Evolutionary conservation across 2,113 vertebrate species (phyloP).

Genomic region (Eolophus roseicapilla): DNA sequence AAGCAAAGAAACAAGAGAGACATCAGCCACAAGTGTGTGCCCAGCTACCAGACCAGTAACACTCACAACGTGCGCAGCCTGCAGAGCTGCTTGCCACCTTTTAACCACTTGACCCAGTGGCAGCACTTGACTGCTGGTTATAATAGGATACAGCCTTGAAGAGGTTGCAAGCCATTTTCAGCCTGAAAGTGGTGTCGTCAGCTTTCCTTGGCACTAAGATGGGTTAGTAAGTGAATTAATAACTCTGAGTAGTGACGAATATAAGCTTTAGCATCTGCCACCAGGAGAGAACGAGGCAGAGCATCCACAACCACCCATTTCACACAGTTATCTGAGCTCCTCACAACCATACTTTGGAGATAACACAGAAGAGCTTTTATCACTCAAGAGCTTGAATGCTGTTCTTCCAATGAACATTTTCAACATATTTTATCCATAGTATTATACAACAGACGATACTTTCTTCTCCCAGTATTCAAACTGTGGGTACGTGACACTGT

Average conservation of each 20-base stretch:
- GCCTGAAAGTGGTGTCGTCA: background rate
- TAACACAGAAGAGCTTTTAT: background rate
- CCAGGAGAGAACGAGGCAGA: background rate
- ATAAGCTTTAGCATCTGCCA: background rate
- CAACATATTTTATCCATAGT: background rate
- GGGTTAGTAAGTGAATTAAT: background rate
- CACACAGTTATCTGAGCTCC: background rate
- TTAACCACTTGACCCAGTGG: background rate
- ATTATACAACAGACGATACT: background rate
- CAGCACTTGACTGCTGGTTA: background rate
- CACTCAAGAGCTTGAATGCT: background rate
- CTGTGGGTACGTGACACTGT: background rate
- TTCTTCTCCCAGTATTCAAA: background rate
- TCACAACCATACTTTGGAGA: background rate
- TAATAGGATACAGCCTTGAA: background rate
- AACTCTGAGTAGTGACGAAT: background rate
- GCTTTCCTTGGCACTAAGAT: background rate
- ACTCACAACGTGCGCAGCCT: background rate
- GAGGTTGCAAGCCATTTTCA: background rate
- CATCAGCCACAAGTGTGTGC: background rate
- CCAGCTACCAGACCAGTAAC: background rate
- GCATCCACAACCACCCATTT: background rate
- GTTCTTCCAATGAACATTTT: background rate
- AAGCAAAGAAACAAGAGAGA: background rate
- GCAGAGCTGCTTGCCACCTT: background rate